Percentiles rank a stretch among this genome's conserved stretches.
phyloP scores from a whole-genome alignment of 2,888 invertebrate species.

The Geotrupes spiniger region DNA sequence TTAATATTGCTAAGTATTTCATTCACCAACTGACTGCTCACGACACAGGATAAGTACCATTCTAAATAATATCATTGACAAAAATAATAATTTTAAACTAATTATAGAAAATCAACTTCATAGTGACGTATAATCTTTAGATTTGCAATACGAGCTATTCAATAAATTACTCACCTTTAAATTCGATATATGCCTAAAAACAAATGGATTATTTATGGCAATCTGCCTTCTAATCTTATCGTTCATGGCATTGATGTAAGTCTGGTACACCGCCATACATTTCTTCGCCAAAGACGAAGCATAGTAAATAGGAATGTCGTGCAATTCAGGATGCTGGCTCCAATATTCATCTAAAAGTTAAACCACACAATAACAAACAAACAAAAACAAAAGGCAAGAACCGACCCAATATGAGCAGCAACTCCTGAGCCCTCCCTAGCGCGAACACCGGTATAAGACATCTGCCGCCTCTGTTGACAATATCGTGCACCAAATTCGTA shows the following conservation, averaged over 20 bases:
- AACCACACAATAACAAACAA: too few relatives aligned
- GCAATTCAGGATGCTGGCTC: slow-evolving; percentile 94
- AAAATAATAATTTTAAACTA: too few relatives aligned
- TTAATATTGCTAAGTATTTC: too few relatives aligned
- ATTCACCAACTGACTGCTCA: too few relatives aligned
- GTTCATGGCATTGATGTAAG: slow-evolving; percentile 99
- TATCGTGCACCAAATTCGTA: slow-evolving; percentile 90
- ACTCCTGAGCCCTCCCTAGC: slow-evolving; percentile 93
- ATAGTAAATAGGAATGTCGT: slow-evolving; percentile 99
- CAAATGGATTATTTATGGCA: slow-evolving; percentile 97
- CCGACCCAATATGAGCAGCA: slow-evolving; percentile 79
- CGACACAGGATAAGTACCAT: too few relatives aligned
- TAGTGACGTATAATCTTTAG: too few relatives aligned
- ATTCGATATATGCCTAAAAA: slow-evolving; percentile 96
- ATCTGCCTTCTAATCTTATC: slow-evolving; percentile 95
- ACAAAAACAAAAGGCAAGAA: too few relatives aligned
- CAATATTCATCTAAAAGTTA: slow-evolving; percentile 85
- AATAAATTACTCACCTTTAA: slow-evolving; percentile 68
- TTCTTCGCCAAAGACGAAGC: slow-evolving; percentile 99
- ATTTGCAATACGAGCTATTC: too few relatives aligned
- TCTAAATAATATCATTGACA: too few relatives aligned
- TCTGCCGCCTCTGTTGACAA: slow-evolving; percentile 94
- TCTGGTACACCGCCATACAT: slow-evolving; percentile 99
- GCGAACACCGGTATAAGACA: slow-evolving; percentile 99
- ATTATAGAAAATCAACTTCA: too few relatives aligned